Evolutionary conservation across 2,888 invertebrate genomes (phyloP).

Genomic region (Ormia ochracea): DNA sequence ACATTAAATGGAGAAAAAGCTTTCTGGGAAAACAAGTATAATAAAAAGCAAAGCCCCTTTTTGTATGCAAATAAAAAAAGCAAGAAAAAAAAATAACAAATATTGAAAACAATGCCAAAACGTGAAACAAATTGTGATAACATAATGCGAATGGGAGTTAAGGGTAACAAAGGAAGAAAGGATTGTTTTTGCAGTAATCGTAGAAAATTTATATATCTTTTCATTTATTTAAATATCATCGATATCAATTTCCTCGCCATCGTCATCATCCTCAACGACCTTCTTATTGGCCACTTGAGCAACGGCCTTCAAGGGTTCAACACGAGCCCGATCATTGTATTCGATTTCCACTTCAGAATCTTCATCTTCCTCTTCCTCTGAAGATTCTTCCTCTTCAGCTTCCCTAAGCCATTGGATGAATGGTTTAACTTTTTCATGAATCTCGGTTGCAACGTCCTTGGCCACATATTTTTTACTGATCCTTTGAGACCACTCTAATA

Average conservation of each 20-base stretch:
- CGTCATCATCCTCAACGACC: constrained; percentile 82
- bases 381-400: constrained; percentile 96
- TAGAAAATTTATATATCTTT: neutral
- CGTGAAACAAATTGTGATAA: neutral
- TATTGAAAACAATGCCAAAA: neutral
- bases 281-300: constrained; percentile 75
- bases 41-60: constrained; percentile 51
- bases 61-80: constrained; percentile 11
- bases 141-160: neutral
- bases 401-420: constrained; percentile 98
- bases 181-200: constrained; percentile 34
- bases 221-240: constrained; percentile 87
- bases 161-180: neutral
- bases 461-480: constrained; percentile 95
- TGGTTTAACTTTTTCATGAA: constrained; percentile 93
- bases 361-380: constrained; percentile 81
- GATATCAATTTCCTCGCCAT: constrained; percentile 91
- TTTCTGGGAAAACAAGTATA: constrained; percentile 2
- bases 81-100: constrained; percentile 2
- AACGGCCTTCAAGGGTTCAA: constrained; percentile 84
- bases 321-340: constrained; percentile 91
- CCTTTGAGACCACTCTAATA: constrained; percentile 97
- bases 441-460: constrained; percentile 92
- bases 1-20: neutral
- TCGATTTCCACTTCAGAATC: constrained; percentile 86